Percentiles rank a stretch among this genome's conserved stretches.
Conservation (phyloP, 2,888 invertebrate genomes). For the Ornithoptera alexandrae region DNA sequence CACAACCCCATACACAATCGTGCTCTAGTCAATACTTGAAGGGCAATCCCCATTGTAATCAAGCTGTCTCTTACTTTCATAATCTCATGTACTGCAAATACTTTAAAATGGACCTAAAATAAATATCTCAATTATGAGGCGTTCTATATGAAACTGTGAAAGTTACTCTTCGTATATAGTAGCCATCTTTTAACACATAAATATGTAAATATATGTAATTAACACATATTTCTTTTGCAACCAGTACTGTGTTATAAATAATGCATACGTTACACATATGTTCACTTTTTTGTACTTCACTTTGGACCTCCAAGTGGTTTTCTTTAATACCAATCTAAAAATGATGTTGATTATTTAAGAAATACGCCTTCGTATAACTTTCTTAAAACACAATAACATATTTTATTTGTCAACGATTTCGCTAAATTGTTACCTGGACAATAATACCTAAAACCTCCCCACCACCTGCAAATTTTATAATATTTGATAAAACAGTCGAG, state of each 20-base stretch:
- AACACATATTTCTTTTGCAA: not conserved
- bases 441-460: no score
- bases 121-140: not conserved
- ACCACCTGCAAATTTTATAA: no score
- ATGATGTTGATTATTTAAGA: not conserved
- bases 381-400: not conserved
- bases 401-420: not conserved
- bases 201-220: slow-evolving; percentile 12
- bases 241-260: not conserved
- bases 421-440: no score
- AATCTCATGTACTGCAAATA: no score
- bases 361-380: not conserved
- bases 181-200: not conserved
- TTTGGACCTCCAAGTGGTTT: not conserved
- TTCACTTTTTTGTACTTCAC: not conserved
- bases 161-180: not conserved
- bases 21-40: no score
- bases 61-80: no score
- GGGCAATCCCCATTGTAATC: no score
- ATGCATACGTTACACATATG: slow-evolving; percentile 13
- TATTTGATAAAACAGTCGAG: no score
- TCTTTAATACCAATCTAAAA: not conserved
- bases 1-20: no score
- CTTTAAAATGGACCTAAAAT: no score
- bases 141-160: not conserved